A percentile compares a stretch with the other conserved stretches of the same genome.
Conservation (phyloP, 2,113 vertebrate genomes). For the Tragelaphus scriptus region DNA sequence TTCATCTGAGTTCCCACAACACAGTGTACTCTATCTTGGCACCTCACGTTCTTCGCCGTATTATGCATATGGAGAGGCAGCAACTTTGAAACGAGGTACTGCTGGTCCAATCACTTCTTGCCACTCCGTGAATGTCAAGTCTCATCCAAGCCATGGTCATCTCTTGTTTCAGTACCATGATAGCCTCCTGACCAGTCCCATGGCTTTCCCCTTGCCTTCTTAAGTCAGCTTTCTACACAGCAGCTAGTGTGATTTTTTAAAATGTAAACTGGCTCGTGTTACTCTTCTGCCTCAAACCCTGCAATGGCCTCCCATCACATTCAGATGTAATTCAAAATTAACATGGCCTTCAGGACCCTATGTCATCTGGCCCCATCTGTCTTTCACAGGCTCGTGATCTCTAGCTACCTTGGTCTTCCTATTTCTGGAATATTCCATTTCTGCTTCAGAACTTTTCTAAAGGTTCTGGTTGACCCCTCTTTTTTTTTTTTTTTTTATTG, state of each 20-base stretch:
- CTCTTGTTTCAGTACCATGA: neutral
- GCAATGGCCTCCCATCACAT: neutral
- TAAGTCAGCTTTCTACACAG: neutral
- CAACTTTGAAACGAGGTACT: neutral
- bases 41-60: neutral
- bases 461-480: neutral
- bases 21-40: slow-evolving; percentile 27
- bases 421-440: neutral
- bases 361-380: neutral
- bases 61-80: neutral
- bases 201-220: neutral
- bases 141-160: neutral
- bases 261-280: neutral
- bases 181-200: neutral
- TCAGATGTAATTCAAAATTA: neutral
- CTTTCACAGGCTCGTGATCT: neutral
- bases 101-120: neutral
- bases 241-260: neutral
- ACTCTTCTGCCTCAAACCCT: neutral
- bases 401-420: neutral
- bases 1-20: slow-evolving; percentile 41
- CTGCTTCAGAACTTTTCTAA: neutral
- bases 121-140: neutral
- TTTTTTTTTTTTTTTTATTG: neutral
- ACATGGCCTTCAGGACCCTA: neutral